Conservation (phyloP, 2,888 invertebrate species). For the Falcaria lacertinaria region DNA sequence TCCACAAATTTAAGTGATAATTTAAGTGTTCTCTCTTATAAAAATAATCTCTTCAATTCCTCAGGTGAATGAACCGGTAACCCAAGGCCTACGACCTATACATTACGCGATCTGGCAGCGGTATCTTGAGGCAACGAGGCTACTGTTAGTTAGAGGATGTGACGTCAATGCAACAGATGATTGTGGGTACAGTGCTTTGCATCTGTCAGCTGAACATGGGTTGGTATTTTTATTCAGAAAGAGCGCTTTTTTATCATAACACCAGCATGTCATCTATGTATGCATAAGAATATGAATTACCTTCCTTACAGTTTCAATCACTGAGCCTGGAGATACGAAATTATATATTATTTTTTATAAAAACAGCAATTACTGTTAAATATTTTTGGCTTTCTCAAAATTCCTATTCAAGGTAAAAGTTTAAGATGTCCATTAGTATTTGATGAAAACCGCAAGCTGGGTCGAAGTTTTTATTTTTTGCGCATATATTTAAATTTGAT, state of each 20-base stretch:
- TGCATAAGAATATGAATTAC: no score
- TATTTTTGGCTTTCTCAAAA: no score
- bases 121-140: conserved; percentile 87
- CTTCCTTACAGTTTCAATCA: no score
- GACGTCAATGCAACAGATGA: conserved; percentile 91
- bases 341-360: conserved; percentile 10
- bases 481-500: no score
- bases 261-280: no score
- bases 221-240: conserved; percentile 40
- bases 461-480: no score
- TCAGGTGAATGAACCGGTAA: conserved; percentile 84
- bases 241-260: not conserved
- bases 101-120: conserved; percentile 97
- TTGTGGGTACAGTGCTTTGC: conserved; percentile 94
- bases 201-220: conserved; percentile 94
- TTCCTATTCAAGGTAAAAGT: no score
- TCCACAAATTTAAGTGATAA: no score
- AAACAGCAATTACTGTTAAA: no score
- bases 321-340: no score
- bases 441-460: not conserved
- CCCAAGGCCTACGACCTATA: conserved; percentile 91
- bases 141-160: conserved; percentile 89
- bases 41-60: conserved; percentile 21
- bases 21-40: no score
- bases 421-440: not conserved